Conservation (phyloP, 35 echinoderm and acorn worm genomes). For the Apostichopus japonicus region DNA sequence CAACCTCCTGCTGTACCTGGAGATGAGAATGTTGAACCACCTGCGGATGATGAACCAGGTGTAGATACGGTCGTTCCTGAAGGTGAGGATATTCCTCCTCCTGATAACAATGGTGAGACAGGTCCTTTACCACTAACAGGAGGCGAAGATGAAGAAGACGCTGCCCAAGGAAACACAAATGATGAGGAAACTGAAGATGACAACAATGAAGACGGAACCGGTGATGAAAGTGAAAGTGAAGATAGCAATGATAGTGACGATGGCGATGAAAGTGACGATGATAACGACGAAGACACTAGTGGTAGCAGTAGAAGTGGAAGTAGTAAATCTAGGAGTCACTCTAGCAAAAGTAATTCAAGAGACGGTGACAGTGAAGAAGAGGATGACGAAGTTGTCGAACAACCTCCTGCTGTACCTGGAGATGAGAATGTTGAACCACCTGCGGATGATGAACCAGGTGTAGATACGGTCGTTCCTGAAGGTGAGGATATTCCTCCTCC, state of each 20-base stretch:
- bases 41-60: background rate
- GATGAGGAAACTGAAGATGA: background rate
- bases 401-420: background rate
- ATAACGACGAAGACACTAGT: background rate
- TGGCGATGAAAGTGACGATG: background rate
- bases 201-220: background rate
- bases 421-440: background rate
- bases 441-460: background rate
- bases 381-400: background rate
- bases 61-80: background rate
- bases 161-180: background rate
- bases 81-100: background rate
- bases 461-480: background rate
- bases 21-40: background rate
- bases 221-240: background rate
- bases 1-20: background rate
- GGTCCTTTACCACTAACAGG: background rate
- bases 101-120: background rate
- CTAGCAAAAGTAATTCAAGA: background rate
- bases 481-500: too few relatives aligned
- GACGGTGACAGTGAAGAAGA: background rate
- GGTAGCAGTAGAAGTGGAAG: too few relatives aligned
- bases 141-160: background rate
- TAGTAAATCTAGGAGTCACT: too few relatives aligned
- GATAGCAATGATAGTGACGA: background rate